These are phyloP conservation scores for Bombus vancouverensis DNA, from an alignment of 1,140 invertebrate species.

Conservation along the genomic window DNA sequence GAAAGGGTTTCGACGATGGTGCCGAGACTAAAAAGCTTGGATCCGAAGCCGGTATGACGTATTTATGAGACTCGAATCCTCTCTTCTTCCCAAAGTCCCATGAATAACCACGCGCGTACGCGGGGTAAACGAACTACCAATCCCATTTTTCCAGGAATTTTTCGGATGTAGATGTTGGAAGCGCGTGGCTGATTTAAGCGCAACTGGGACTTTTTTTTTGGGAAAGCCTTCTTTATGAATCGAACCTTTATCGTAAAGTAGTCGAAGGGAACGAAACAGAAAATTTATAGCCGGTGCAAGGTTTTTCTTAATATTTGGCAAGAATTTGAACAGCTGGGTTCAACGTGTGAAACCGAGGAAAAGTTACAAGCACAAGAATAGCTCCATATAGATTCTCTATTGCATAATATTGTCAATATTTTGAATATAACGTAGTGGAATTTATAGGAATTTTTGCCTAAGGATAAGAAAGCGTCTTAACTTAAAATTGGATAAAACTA, in stretches of 20 bases:
- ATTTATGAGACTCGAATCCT: slow-evolving; percentile 49
- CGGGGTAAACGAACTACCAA: not conserved
- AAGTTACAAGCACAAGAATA: not conserved
- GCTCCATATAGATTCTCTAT: too few relatives aligned
- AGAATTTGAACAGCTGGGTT: not conserved
- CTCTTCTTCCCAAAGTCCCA: not conserved
- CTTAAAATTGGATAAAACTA: not conserved
- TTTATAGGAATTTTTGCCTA: not conserved
- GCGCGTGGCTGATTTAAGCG: not conserved
- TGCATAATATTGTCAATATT: too few relatives aligned
- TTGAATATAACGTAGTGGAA: not conserved
- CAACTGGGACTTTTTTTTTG: not conserved
- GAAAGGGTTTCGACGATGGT: slow-evolving; percentile 18
- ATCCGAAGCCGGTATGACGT: slow-evolving; percentile 41
- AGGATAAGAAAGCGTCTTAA: too few relatives aligned
- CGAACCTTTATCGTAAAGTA: not conserved
- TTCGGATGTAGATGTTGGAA: slow-evolving; percentile 6
- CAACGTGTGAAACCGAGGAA: not conserved
- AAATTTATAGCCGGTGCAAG: not conserved
- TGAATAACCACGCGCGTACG: slow-evolving; percentile 4
- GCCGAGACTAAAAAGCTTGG: slow-evolving; percentile 28
- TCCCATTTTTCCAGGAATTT: slow-evolving; percentile 8
- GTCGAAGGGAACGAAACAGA: not conserved
- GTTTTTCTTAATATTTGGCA: not conserved
- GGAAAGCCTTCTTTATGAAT: not conserved